Conservation (phyloP, 2,797 vertebrate species). For the Pelobates cultripes region DNA sequence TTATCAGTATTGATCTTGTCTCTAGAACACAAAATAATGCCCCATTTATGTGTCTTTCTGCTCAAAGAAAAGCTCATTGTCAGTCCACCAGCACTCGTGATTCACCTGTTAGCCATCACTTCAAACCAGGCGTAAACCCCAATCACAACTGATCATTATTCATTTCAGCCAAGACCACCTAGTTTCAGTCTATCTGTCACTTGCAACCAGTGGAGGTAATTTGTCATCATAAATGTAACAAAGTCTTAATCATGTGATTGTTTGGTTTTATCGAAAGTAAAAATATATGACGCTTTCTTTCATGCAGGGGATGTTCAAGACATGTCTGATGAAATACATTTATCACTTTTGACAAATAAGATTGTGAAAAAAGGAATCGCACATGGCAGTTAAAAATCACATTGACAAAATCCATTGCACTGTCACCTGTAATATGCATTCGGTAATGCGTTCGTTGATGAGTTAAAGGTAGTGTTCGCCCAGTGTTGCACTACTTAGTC, state of each 20-base stretch:
- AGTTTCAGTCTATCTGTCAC: constrained; percentile 72
- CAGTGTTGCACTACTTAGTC: constrained; percentile 59
- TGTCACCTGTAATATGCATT: constrained; percentile 85
- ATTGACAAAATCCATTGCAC: constrained; percentile 73
- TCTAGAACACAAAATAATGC: too few relatives aligned
- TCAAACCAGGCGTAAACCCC: constrained; percentile 28
- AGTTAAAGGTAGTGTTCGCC: constrained; percentile 75
- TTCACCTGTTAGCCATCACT: constrained; percentile 31
- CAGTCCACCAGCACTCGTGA: neutral
- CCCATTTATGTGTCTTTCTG: too few relatives aligned
- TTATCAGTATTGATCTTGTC: too few relatives aligned
- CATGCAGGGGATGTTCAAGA: constrained; percentile 80
- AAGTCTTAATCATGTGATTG: constrained; percentile 80
- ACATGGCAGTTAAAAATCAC: constrained; percentile 70
- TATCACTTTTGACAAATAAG: constrained; percentile 88
- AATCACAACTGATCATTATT: constrained; percentile 75
- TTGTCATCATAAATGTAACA: constrained; percentile 81
- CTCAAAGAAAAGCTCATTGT: too few relatives aligned
- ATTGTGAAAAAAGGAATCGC: constrained; percentile 69
- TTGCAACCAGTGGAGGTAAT: constrained; percentile 75
- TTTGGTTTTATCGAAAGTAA: constrained; percentile 74
- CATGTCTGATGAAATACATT: constrained; percentile 86
- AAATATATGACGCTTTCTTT: constrained; percentile 93
- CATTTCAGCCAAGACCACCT: constrained; percentile 72
- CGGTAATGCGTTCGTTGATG: constrained; percentile 74